A percentile compares a stretch with the other conserved stretches of the same genome.
Evolutionary conservation across 2,888 invertebrate species (phyloP).

Genomic region (Hypercompe scribonia): DNA sequence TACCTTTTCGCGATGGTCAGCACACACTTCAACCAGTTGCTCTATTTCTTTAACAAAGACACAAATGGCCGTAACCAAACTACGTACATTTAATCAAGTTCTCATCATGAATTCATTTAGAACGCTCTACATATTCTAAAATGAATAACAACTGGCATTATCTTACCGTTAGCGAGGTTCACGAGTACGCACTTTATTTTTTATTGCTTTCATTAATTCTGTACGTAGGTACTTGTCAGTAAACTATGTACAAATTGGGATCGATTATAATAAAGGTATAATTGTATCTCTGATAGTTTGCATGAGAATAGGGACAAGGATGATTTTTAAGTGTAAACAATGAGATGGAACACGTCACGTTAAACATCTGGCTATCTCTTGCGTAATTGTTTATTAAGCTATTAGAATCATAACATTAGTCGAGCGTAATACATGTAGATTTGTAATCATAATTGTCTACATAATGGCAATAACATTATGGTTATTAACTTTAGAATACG

Average conservation of each 20-base stretch:
- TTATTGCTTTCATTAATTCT: conserved; percentile 51
- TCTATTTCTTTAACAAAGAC: conserved; percentile 24
- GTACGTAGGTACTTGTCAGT: conserved; percentile 28
- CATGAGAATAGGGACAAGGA: conserved; percentile 65
- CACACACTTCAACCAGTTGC: conserved; percentile 24
- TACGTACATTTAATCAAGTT: conserved; percentile 32
- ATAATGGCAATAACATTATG: not conserved
- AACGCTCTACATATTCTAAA: conserved; percentile 57
- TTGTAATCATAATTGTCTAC: not conserved
- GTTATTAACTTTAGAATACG: not conserved
- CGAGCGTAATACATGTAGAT: conserved; percentile 11
- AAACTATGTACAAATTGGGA: conserved; percentile 47
- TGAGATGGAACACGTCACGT: conserved; percentile 60
- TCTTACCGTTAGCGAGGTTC: conserved; percentile 61
- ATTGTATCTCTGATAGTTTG: conserved; percentile 39
- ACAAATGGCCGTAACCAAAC: conserved; percentile 23
- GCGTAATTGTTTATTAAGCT: conserved; percentile 39
- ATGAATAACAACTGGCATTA: conserved; percentile 62
- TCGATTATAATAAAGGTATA: conserved; percentile 47
- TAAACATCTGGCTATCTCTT: conserved; percentile 59
- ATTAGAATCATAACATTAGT: conserved; percentile 24
- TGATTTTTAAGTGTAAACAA: conserved; percentile 49
- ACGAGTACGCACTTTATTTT: conserved; percentile 37
- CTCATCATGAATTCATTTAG: conserved; percentile 49
- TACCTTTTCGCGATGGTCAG: not conserved